Evolutionary conservation across 2,888 invertebrate genomes (phyloP).

Genomic region (Trissolcus brochymenae): DNA sequence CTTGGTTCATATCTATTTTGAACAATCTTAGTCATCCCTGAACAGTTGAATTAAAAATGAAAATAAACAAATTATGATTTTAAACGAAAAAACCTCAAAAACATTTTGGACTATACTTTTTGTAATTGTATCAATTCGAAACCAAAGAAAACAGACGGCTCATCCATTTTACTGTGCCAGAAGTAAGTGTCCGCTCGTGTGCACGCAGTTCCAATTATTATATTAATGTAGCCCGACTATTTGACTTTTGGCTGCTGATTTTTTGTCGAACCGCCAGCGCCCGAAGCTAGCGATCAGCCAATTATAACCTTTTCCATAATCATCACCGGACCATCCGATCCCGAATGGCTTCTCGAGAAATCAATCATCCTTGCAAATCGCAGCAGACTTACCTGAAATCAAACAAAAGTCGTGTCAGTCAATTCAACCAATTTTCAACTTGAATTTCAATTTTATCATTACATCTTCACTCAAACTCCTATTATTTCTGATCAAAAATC

Average conservation of each 20-base stretch:
- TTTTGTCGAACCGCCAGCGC: conserved; percentile 45
- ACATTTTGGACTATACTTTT: conserved; percentile 29
- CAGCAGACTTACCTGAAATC: no score
- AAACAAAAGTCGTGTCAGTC: no score
- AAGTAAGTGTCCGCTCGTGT: conserved; percentile 30
- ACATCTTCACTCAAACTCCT: no score
- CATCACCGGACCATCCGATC: conserved; percentile 17
- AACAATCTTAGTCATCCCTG: not conserved
- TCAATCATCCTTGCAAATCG: conserved; percentile 27
- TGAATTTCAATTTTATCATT: no score
- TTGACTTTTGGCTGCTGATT: conserved; percentile 56
- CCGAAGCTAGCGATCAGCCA: conserved; percentile 42
- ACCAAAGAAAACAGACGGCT: conserved; percentile 8
- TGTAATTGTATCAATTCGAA: conserved; percentile 38
- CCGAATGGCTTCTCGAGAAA: conserved; percentile 50
- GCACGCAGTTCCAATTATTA: conserved; percentile 66
- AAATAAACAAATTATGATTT: not conserved
- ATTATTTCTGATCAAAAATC: no score
- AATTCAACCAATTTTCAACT: no score
- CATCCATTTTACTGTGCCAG: conserved; percentile 15
- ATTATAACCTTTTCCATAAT: conserved; percentile 56
- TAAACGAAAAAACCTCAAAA: no score
- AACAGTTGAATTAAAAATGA: not conserved
- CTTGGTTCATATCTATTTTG: not conserved
- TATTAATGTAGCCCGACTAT: conserved; percentile 60